Conservation (phyloP, 2,113 vertebrate genomes). For the Neomonachus schauinslandi region DNA sequence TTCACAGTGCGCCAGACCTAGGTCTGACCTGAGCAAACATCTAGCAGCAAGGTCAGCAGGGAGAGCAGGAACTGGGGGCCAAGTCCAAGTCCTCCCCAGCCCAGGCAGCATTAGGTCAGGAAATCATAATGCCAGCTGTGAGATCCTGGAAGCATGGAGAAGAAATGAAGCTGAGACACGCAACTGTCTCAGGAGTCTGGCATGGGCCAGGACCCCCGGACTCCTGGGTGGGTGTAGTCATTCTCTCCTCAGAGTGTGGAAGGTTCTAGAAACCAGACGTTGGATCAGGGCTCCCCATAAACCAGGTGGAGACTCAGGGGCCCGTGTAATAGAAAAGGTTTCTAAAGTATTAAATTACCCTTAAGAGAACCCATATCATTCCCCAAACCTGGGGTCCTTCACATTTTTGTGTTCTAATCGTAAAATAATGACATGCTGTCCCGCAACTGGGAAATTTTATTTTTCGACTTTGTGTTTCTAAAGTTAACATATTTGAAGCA, state of each 20-base stretch:
- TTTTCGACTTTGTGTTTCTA: conserved; percentile 30
- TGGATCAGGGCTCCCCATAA: background rate
- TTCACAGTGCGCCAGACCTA: conserved; percentile 30
- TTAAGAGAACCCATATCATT: background rate
- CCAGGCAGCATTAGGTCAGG: background rate
- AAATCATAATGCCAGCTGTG: background rate
- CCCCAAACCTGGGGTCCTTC: conserved; percentile 31
- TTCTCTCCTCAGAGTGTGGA: background rate
- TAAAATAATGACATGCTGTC: conserved; percentile 34
- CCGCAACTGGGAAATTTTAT: conserved; percentile 42
- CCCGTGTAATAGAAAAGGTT: background rate
- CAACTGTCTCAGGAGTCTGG: background rate
- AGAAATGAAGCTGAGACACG: background rate
- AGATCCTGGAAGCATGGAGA: background rate
- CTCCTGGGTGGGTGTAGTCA: background rate
- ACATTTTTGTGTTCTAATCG: conserved; percentile 17
- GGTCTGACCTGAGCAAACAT: background rate
- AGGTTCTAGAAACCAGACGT: background rate
- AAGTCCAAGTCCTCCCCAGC: background rate
- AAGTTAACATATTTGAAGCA: conserved; percentile 63
- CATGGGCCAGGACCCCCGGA: background rate
- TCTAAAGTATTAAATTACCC: background rate
- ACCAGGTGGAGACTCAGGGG: background rate
- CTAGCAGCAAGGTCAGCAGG: conserved; percentile 26
- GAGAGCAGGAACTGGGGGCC: background rate